Evolutionary conservation across 1,140 invertebrate species (phyloP).

Genomic region (Leptestheria dahalacensis): DNA sequence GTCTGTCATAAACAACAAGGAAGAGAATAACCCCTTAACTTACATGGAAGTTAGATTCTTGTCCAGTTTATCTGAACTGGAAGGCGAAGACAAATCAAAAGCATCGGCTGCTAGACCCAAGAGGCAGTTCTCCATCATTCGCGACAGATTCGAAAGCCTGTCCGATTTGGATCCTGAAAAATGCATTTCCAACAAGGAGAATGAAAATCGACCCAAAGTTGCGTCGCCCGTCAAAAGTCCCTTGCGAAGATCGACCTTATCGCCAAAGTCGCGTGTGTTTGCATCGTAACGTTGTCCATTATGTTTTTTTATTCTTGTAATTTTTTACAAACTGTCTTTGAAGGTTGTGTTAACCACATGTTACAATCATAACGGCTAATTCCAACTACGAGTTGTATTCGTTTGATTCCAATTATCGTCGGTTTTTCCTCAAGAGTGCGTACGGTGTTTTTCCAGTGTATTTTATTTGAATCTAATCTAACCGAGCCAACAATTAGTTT

Average conservation of each 20-base stretch:
- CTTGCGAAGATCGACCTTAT: not conserved
- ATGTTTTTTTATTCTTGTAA: not conserved
- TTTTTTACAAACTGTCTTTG: not conserved
- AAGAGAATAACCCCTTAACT: constrained; percentile 1
- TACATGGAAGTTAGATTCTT: constrained; percentile 14
- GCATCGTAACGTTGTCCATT: not conserved
- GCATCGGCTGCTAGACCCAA: not conserved
- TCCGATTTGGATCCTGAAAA: not conserved
- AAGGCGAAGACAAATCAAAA: not conserved
- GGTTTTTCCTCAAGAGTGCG: no score
- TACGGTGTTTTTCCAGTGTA: no score
- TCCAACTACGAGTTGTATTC: no score
- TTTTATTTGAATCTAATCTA: no score
- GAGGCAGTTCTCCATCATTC: constrained; percentile 10
- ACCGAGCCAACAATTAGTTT: no score
- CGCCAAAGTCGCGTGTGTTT: not conserved
- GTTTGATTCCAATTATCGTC: no score
- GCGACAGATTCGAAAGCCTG: constrained; percentile 6
- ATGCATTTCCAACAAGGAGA: not conserved
- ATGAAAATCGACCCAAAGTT: not conserved
- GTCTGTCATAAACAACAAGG: no score
- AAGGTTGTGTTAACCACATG: not conserved
- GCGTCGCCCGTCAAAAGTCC: not conserved
- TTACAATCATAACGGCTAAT: no score
- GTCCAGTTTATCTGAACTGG: constrained; percentile 2